Evolutionary conservation across 2,797 vertebrate species (phyloP), one percentile per base, ranked within the genome.

Genomic region (Hippocampus kuda): DNA sequence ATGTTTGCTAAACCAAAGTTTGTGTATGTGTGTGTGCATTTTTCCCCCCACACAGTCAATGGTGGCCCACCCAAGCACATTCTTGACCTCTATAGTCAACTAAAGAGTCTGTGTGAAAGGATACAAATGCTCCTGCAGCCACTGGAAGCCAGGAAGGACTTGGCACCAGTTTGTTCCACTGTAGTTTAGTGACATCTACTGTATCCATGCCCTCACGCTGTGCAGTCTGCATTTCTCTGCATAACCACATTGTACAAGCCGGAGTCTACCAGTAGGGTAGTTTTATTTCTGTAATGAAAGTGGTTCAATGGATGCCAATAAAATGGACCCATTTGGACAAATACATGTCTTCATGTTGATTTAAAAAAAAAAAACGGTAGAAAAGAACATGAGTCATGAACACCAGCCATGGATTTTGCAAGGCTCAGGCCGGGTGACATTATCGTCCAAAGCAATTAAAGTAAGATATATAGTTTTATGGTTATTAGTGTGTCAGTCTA

Each of bases 241-340:
- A 78, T 76, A 77, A 64, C 70, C 75, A 42, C 69, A 30, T 70
- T 73, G 76, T 77, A 53, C 57, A 63, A 72, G 56, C 70, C 72
- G 38, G 51, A 70, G 68, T 70, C 69, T 69, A 64, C 74, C 71
- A 57, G 71, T 75, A 71, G 63, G 27, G 49, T 63, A 44, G 61
- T 48, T 66, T 60, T 69, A 75, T 83, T 87, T 83, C 76, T 82
- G 73, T 84, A 81, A 79, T 77, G 18, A 77, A 84, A 79, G 54
- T 71, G 66, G 73, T 84, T 83, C 77, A 72, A 74, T 83, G 79
- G 75, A 76, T 68, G 71, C 76, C 81, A 87, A 87, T 86, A 87
- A 85, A 88, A 74, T 73, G 80, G 77, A 85, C 73, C 73, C 78
- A 86, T 84, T 77, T 78, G 68, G 85, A 83, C 49, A 74, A 74